Evolutionary conservation across 1,140 invertebrate species (phyloP).

Genomic region (Zaprionus nigranus): DNA sequence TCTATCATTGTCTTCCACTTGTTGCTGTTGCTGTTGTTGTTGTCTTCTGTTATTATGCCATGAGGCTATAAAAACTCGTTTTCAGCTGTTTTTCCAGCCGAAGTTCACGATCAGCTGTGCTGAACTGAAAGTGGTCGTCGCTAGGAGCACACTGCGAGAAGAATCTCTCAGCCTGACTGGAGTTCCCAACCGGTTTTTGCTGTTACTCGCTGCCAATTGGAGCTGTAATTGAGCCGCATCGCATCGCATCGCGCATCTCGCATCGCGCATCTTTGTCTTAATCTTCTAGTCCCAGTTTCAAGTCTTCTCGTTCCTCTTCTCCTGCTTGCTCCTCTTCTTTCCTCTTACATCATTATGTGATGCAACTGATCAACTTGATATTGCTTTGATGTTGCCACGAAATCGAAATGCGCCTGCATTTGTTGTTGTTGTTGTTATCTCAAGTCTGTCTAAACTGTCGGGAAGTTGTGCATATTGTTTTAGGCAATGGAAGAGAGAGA

Average conservation of each 20-base stretch:
- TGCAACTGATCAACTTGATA: constrained; percentile 30
- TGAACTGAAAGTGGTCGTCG: constrained; percentile 80
- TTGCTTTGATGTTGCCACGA: constrained; percentile 60
- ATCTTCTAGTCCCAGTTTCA: constrained; percentile 32
- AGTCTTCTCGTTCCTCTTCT: background rate
- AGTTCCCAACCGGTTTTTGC: constrained; percentile 71
- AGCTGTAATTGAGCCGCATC: constrained; percentile 75
- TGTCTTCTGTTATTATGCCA: constrained; percentile 74
- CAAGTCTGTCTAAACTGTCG: constrained; percentile 43
- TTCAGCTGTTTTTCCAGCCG: constrained; percentile 69
- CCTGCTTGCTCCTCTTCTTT: constrained; percentile 10
- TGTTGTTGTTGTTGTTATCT: constrained; percentile 56
- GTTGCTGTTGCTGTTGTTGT: constrained; percentile 22
- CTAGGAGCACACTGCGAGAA: constrained; percentile 55
- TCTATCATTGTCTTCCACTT: background rate
- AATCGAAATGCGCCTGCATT: background rate
- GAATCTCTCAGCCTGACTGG: constrained; percentile 42
- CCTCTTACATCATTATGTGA: constrained; percentile 38
- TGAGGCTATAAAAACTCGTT: constrained; percentile 76
- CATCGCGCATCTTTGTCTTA: constrained; percentile 39
- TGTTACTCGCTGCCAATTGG: constrained; percentile 75
- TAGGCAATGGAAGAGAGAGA: background rate
- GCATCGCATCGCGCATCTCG: constrained; percentile 22
- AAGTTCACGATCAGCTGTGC: constrained; percentile 77
- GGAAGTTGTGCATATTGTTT: constrained; percentile 33